Conservation (phyloP, 2,797 vertebrate species). For the Scarus forsteni region DNA sequence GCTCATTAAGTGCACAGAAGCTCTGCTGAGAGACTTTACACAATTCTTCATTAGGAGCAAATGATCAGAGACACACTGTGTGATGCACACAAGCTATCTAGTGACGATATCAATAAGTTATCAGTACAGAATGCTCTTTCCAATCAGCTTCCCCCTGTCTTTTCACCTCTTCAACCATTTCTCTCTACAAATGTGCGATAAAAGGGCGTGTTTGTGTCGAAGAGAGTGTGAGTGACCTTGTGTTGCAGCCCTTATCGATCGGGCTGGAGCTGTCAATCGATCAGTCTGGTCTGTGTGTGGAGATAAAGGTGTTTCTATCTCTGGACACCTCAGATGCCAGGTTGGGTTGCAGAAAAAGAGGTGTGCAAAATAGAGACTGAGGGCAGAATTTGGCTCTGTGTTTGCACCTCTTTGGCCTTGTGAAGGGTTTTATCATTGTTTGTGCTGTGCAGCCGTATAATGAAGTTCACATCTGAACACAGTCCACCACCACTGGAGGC, state of each 20-base stretch:
- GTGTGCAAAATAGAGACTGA: neutral
- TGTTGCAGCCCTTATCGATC: conserved; percentile 73
- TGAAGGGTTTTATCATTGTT: neutral
- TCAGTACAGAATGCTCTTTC: conserved; percentile 31
- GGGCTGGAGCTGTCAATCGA: conserved; percentile 79
- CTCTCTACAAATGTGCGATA: conserved; percentile 14
- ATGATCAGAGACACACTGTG: conserved; percentile 20
- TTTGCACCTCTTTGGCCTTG: neutral
- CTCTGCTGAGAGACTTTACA: conserved; percentile 16
- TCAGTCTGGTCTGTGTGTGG: conserved; percentile 76
- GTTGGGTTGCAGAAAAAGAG: conserved; percentile 21
- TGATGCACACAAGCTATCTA: conserved; percentile 30
- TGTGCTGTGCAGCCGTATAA: conserved; percentile 1
- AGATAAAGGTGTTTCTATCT: conserved; percentile 81
- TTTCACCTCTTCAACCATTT: conserved; percentile 20
- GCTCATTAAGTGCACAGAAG: conserved; percentile 49
- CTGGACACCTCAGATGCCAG: conserved; percentile 52
- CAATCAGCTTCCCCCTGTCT: conserved; percentile 29
- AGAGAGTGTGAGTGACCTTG: conserved; percentile 73
- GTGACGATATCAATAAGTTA: conserved; percentile 48
- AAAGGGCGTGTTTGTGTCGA: conserved; percentile 3
- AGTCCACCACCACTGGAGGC: too few species aligned
- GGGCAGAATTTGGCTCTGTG: neutral
- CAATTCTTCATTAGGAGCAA: conserved; percentile 46
- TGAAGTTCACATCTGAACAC: neutral